Conservation (phyloP, 2,888 invertebrate genomes). For the Mythimna impura region DNA sequence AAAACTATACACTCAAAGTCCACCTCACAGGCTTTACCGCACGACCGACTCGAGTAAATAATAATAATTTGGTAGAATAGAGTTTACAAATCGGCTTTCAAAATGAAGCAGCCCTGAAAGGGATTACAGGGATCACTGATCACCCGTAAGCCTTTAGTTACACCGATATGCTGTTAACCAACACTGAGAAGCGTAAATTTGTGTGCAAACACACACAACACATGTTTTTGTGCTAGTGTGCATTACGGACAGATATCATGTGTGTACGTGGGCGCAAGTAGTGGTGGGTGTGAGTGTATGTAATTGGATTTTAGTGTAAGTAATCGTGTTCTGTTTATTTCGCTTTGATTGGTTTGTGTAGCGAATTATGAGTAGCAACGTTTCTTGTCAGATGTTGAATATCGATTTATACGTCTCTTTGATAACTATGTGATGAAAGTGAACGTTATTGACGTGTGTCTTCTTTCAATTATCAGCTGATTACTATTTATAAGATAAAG, state of each 20-base stretch:
- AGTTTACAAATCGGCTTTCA: conserved; percentile 61
- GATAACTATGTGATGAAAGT: neutral
- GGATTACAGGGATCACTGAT: conserved; percentile 66
- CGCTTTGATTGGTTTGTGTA: conserved; percentile 47
- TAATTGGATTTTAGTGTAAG: conserved; percentile 63
- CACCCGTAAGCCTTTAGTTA: conserved; percentile 65
- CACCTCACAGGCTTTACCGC: conserved; percentile 25
- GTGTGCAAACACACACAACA: conserved; percentile 32
- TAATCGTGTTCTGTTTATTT: conserved; percentile 55
- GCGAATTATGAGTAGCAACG: conserved; percentile 31
- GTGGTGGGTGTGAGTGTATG: conserved; percentile 26
- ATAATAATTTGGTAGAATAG: conserved; percentile 44
- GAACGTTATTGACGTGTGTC: neutral
- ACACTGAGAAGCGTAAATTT: conserved; percentile 34
- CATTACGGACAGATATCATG: neutral
- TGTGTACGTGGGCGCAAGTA: conserved; percentile 31
- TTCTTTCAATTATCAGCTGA: neutral
- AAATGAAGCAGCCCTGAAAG: conserved; percentile 55
- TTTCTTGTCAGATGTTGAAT: conserved; percentile 23
- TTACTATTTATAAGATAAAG: neutral
- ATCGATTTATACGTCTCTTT: neutral
- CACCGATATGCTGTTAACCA: conserved; percentile 70
- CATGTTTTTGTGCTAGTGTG: conserved; percentile 32
- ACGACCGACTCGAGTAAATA: conserved; percentile 40
- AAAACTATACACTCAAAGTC: conserved; percentile 1